Evolutionary conservation across 2,797 vertebrate genomes (phyloP).

Genomic region (Lutjanus argentimaculatus): DNA sequence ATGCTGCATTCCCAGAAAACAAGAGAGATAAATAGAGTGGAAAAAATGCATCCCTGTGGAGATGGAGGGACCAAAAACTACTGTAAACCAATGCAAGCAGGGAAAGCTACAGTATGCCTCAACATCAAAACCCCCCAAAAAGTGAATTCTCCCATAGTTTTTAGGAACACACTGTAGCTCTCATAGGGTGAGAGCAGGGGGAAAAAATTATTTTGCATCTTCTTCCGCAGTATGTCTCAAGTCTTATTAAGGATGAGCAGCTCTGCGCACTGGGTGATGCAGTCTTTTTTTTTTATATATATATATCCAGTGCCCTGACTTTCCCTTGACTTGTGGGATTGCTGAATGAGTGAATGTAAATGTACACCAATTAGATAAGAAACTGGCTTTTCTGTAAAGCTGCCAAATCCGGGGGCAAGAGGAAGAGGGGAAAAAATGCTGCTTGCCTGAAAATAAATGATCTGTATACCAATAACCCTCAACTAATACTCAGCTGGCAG

Average conservation of each 20-base stretch:
- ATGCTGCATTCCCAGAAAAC: conserved; percentile 75
- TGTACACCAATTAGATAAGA: conserved; percentile 79
- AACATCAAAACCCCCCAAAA: conserved; percentile 53
- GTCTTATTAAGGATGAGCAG: conserved; percentile 78
- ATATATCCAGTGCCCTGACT: conserved; percentile 57
- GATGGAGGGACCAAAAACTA: conserved; percentile 64
- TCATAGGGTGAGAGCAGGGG: conserved; percentile 24
- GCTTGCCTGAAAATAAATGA: conserved; percentile 68
- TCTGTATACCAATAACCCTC: conserved; percentile 61
- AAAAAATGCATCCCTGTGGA: conserved; percentile 68
- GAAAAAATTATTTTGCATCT: conserved; percentile 66
- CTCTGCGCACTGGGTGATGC: conserved; percentile 67
- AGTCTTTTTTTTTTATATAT: conserved; percentile 56
- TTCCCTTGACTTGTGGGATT: conserved; percentile 72
- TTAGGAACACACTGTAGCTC: conserved; percentile 48
- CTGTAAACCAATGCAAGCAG: conserved; percentile 65
- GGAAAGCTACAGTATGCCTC: conserved; percentile 54
- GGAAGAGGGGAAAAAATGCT: not conserved
- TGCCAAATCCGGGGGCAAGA: conserved; percentile 66
- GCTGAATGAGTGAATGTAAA: conserved; percentile 80
- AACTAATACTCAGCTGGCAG: conserved; percentile 20
- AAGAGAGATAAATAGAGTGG: conserved; percentile 71
- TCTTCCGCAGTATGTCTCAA: conserved; percentile 74
- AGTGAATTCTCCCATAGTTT: conserved; percentile 57
- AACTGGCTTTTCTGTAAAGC: conserved; percentile 71